Conservation (phyloP, 2,888 invertebrate genomes). For the Thecophora atra region DNA sequence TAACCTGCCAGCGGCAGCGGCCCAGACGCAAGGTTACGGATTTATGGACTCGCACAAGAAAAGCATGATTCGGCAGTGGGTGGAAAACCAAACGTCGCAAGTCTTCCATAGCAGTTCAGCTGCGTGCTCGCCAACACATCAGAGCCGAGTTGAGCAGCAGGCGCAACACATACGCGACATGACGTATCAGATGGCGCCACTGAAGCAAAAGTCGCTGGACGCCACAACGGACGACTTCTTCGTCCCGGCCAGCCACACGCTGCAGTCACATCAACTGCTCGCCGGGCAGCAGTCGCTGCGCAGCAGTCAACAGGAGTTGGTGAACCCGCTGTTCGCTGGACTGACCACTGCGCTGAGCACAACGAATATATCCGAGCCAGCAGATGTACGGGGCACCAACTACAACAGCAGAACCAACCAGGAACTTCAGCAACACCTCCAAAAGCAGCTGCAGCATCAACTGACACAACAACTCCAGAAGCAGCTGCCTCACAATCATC, state of each 20-base stretch:
- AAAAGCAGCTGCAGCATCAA: conserved; percentile 39
- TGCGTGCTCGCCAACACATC: conserved; percentile 67
- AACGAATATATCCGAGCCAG: conserved; percentile 54
- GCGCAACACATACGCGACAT: conserved; percentile 68
- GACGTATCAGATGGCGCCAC: conserved; percentile 70
- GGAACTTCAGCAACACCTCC: conserved; percentile 15
- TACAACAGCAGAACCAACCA: conserved; percentile 37
- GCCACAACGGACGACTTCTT: conserved; percentile 37
- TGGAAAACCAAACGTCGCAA: conserved; percentile 88
- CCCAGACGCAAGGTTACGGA: conserved; percentile 73
- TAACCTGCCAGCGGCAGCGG: conserved; percentile 57
- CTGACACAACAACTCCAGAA: conserved; percentile 37
- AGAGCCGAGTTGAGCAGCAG: conserved; percentile 50
- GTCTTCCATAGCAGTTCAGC: conserved; percentile 72
- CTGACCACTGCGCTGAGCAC: conserved; percentile 66
- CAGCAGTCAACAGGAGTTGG: conserved; percentile 68
- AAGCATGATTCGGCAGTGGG: conserved; percentile 93
- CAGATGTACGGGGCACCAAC: conserved; percentile 50
- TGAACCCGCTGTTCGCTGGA: conserved; percentile 71
- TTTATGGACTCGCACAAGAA: conserved; percentile 94
- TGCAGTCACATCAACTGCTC: conserved; percentile 55
- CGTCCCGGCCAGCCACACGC: conserved; percentile 37
- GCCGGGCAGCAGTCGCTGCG: conserved; percentile 63
- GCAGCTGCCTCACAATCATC: conserved; percentile 28
- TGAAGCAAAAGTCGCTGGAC: conserved; percentile 68